These are phyloP conservation scores for Geococcyx californianus DNA, from an alignment of 2,113 vertebrate species.

Conservation along the genomic window DNA sequence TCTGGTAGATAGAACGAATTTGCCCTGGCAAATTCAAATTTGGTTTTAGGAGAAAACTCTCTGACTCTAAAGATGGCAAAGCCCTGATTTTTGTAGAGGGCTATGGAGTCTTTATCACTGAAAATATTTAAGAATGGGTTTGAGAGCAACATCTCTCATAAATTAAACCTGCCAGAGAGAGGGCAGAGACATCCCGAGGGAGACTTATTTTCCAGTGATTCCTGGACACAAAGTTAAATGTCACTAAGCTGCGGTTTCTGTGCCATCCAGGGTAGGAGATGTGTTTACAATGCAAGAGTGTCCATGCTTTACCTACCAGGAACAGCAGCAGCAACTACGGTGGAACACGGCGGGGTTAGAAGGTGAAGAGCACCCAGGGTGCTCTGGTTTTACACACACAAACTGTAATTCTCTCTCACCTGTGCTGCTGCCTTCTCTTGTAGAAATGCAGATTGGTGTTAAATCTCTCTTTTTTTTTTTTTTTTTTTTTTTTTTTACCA, in stretches of 20 bases:
- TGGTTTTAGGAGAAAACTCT: background rate
- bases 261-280: background rate
- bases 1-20: slow-evolving; percentile 1
- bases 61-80: background rate
- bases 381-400: background rate
- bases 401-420: background rate
- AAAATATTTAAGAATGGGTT: slow-evolving; percentile 13
- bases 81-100: background rate
- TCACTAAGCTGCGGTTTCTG: background rate
- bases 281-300: background rate
- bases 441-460: background rate
- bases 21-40: background rate
- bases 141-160: background rate
- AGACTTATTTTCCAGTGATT: slow-evolving; percentile 24
- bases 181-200: background rate
- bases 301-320: background rate
- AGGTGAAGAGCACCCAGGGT: background rate
- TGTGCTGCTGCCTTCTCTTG: background rate
- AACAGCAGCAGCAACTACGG: background rate
- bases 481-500: background rate
- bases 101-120: background rate
- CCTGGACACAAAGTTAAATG: background rate
- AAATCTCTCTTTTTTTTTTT: background rate
- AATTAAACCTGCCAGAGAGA: slow-evolving; percentile 4
- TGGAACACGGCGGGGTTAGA: background rate